Evolutionary conservation across 2,888 invertebrate genomes (phyloP).

Genomic region (Chymomyza caudatula): DNA sequence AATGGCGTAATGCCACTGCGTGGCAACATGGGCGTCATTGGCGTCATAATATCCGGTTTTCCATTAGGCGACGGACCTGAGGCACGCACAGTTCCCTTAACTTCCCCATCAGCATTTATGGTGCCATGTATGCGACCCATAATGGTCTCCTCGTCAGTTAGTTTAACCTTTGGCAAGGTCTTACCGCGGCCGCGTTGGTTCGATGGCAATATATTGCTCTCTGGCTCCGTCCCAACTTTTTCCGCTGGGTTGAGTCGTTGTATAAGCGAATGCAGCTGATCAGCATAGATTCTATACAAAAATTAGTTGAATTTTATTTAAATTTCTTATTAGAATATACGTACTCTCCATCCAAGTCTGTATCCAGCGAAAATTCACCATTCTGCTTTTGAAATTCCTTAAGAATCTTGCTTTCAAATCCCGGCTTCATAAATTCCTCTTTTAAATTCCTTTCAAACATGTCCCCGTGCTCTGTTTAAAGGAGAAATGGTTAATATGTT

Average conservation of each 20-base stretch:
- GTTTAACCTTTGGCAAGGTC: conserved; percentile 44
- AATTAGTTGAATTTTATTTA: background rate
- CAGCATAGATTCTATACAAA: conserved; percentile 72
- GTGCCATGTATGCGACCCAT: conserved; percentile 78
- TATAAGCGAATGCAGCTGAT: conserved; percentile 76
- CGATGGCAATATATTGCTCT: conserved; percentile 68
- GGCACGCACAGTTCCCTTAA: conserved; percentile 27
- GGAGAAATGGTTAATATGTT: background rate
- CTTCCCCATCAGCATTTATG: conserved; percentile 66
- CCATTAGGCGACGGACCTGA: conserved; percentile 57
- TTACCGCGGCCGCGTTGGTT: conserved; percentile 52
- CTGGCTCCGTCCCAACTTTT: conserved; percentile 40
- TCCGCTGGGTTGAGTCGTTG: conserved; percentile 74
- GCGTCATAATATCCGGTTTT: conserved; percentile 69
- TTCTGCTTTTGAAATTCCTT: conserved; percentile 73
- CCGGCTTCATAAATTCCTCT: conserved; percentile 80
- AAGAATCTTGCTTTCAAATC: conserved; percentile 74
- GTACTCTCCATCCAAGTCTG: conserved; percentile 81
- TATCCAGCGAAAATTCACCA: conserved; percentile 75
- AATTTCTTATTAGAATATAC: conserved; percentile 16
- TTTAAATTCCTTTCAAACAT: conserved; percentile 77
- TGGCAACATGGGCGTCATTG: conserved; percentile 65
- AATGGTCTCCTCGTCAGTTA: conserved; percentile 76
- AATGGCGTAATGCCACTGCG: conserved; percentile 61
- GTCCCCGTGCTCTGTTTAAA: conserved; percentile 50